Evolutionary conservation across 2,113 vertebrate genomes (phyloP).

Genomic region (Xenopus laevis): DNA sequence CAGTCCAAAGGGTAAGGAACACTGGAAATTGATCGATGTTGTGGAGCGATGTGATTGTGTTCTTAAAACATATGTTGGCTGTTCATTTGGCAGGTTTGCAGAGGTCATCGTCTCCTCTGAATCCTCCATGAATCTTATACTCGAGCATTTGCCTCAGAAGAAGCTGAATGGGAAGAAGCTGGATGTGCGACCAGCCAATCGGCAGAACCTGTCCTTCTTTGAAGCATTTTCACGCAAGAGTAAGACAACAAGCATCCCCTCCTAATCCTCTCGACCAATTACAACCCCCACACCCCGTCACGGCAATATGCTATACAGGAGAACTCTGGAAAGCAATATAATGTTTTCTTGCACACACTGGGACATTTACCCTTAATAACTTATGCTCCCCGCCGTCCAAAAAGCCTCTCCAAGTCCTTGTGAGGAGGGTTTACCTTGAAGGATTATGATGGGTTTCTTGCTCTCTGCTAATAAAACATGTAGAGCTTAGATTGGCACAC

Average conservation of each 20-base stretch:
- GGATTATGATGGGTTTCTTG: too few relatives aligned
- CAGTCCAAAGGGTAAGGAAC: conserved; percentile 90
- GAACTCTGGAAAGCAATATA: too few relatives aligned
- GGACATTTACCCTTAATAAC: too few relatives aligned
- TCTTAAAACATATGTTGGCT: too few relatives aligned
- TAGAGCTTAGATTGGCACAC: too few relatives aligned
- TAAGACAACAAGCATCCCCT: conserved; percentile 59
- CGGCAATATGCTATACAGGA: neutral
- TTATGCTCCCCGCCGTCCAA: too few relatives aligned
- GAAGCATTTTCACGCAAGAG: conserved; percentile 87
- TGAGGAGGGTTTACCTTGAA: too few relatives aligned
- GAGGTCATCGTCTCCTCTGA: conserved; percentile 85
- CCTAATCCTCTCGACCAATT: neutral
- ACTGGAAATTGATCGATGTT: too few relatives aligned
- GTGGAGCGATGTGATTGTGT: too few relatives aligned
- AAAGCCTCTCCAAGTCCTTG: too few relatives aligned
- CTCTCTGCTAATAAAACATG: too few relatives aligned
- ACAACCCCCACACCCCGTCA: neutral
- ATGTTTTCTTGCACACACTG: too few relatives aligned
- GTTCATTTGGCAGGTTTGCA: conserved; percentile 69
- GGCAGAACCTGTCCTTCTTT: conserved; percentile 81
- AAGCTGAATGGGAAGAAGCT: conserved; percentile 82
- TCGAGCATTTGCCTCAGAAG: conserved; percentile 81
- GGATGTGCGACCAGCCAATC: conserved; percentile 82
- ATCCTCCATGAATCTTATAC: conserved; percentile 77